These are phyloP conservation scores for Sarcophaga rosellei DNA, from an alignment of 2,888 invertebrate species.

Conservation along the genomic window DNA sequence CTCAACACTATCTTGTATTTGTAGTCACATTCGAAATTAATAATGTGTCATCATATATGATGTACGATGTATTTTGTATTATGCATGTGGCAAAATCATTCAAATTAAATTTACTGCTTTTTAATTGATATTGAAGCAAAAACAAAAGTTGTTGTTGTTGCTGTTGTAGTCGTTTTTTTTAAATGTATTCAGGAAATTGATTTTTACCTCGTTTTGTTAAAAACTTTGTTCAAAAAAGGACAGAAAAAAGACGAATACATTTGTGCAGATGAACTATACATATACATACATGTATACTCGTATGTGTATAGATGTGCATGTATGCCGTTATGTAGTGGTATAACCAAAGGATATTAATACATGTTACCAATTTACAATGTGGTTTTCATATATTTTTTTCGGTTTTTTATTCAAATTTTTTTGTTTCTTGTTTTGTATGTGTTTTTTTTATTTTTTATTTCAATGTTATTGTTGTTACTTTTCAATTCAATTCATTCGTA, in stretches of 20 bases:
- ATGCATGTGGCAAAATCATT: slow-evolving; percentile 24
- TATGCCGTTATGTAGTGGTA: not conserved
- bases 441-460: not conserved
- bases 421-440: slow-evolving; percentile 9
- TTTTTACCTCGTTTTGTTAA: slow-evolving; percentile 56
- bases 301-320: not conserved
- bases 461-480: slow-evolving; percentile 60
- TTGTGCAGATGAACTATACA: not conserved
- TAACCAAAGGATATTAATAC: slow-evolving; percentile 66
- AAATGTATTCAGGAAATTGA: slow-evolving; percentile 57
- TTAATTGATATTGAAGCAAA: slow-evolving; percentile 56
- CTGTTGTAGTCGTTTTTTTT: slow-evolving; percentile 7
- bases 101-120: slow-evolving; percentile 60
- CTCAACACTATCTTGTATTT: too few relatives aligned
- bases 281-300: not conserved
- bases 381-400: slow-evolving; percentile 59
- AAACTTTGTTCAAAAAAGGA: slow-evolving; percentile 13
- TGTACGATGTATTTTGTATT: not conserved
- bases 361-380: slow-evolving; percentile 67
- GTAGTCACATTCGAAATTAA: not conserved
- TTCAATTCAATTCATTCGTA: slow-evolving; percentile 50
- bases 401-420: not conserved
- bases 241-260: slow-evolving; percentile 4
- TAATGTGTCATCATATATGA: not conserved
- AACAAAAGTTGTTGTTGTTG: slow-evolving; percentile 10